A percentile compares a stretch with the other conserved stretches of the same genome.
phyloP scores from a whole-genome alignment of 2,797 vertebrate genomes.

The Amphiprion clarkii region DNA sequence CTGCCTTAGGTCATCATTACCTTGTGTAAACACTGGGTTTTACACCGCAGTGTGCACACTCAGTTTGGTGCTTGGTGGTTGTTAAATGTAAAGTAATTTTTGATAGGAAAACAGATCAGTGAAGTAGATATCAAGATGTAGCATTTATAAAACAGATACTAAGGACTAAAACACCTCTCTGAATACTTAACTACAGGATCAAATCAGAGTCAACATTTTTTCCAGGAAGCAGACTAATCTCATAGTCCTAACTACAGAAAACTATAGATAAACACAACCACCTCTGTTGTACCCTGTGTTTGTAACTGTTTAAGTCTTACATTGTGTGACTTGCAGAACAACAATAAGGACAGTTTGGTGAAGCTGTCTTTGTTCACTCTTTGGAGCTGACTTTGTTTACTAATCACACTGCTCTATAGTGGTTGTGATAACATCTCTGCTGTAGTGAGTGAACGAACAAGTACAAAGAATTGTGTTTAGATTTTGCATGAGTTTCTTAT shows the following conservation, averaged over 20 bases:
- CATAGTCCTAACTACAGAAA: neutral
- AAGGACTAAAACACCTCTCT: neutral
- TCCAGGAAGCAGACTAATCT: neutral
- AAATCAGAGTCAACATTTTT: neutral
- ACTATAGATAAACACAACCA: neutral
- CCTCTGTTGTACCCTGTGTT: neutral
- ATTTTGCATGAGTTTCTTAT: neutral
- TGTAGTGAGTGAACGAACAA: neutral
- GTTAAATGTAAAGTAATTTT: neutral
- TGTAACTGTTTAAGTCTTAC: neutral
- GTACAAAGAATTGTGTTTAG: neutral
- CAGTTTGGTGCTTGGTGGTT: neutral
- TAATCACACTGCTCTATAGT: slow-evolving; percentile 35
- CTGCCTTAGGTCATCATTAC: slow-evolving; percentile 22
- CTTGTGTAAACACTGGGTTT: slow-evolving; percentile 46
- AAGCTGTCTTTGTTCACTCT: slow-evolving; percentile 54
- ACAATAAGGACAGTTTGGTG: slow-evolving; percentile 31
- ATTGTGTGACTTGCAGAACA: slow-evolving; percentile 22
- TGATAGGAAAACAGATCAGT: neutral
- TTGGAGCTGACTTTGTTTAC: slow-evolving; percentile 49
- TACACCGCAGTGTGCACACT: neutral
- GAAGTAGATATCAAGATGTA: neutral
- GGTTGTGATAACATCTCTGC: slow-evolving; percentile 21
- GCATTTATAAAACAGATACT: neutral
- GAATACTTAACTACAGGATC: neutral